A percentile compares a stretch with the other conserved stretches of the same genome.
Conservation (phyloP, 2,797 vertebrate genomes). For the Mallotus villosus region DNA sequence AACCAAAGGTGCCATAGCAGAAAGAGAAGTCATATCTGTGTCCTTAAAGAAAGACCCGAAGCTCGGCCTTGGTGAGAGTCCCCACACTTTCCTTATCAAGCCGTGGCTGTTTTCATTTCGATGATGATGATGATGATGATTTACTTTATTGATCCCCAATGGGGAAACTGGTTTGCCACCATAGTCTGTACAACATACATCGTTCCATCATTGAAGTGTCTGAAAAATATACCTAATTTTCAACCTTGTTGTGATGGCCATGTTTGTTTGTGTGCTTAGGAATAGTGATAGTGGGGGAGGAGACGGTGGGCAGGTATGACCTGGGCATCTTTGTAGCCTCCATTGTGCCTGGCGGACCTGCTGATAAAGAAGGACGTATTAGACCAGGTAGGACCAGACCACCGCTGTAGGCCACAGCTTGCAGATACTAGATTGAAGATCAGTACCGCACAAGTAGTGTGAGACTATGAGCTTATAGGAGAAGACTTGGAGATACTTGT, state of each 20-base stretch:
- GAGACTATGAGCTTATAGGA: background rate
- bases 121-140: too few relatives aligned
- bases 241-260: background rate
- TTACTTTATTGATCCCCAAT: too few relatives aligned
- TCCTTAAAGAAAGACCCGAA: slow-evolving; percentile 81
- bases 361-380: slow-evolving; percentile 84
- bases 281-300: slow-evolving; percentile 87
- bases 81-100: background rate
- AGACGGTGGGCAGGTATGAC: slow-evolving; percentile 77
- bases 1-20: slow-evolving; percentile 52
- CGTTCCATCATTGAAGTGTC: too few relatives aligned
- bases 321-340: slow-evolving; percentile 88
- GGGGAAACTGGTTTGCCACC: too few relatives aligned
- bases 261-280: slow-evolving; percentile 64
- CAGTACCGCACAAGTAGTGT: background rate
- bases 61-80: slow-evolving; percentile 82
- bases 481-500: background rate
- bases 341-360: slow-evolving; percentile 85
- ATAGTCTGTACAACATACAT: too few relatives aligned
- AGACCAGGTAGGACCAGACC: slow-evolving; percentile 74
- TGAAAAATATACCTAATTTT: background rate
- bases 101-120: background rate
- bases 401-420: background rate
- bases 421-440: background rate
- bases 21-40: slow-evolving; percentile 82